Evolutionary conservation across 2,113 vertebrate genomes (phyloP), one percentile per base, ranked within the genome.

Genomic region (Calypte anna): DNA sequence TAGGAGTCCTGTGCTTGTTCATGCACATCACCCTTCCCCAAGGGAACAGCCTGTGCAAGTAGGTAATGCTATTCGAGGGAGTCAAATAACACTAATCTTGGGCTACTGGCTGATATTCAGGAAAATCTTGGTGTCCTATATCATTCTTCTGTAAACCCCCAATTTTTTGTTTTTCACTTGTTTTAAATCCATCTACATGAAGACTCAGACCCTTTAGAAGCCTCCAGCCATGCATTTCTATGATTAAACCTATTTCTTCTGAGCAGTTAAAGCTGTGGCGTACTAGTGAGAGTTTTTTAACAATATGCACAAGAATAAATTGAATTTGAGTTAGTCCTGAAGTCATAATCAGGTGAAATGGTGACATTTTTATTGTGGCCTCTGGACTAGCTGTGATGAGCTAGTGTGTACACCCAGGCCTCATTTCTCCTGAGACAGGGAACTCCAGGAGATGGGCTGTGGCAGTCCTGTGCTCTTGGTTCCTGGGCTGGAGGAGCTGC

Each of bases 331-430:
- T 61, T 53, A 10, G 0, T 76, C 31, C 7, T 38, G 20, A 70
- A 78, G 25, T 70, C 33, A 44, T 84, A 67, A n/a, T 84, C 5
- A 20, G 20, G 9, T n/a, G 14, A 70, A 62, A 68, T 9, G 48
- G 24, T 67, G n/a, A 12, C 11, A 40, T 3, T 36, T 74, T n/a
- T 54, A 10, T 30, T 68, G 27, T 5, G 15, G 0, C 10, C 62
- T 72, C 36, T 40, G 38, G 27, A 14, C 7, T 90, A 14, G 19
- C 55, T 61, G 12, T 62, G 27, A 11, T 36, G 31, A 62, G 6
- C 13, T 63, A 15, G 6, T 48, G 23, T 0, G 1, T 14, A 19
- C 3, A 25, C 3, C 10, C 25, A 43, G 6, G 21, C 21, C 10
- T 5, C 1, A 2, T n/a, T 73, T 53, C 3, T 72, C 18, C 33